phyloP scores from a whole-genome alignment of 2,797 vertebrate species.

The Onychomys leucogaster region DNA sequence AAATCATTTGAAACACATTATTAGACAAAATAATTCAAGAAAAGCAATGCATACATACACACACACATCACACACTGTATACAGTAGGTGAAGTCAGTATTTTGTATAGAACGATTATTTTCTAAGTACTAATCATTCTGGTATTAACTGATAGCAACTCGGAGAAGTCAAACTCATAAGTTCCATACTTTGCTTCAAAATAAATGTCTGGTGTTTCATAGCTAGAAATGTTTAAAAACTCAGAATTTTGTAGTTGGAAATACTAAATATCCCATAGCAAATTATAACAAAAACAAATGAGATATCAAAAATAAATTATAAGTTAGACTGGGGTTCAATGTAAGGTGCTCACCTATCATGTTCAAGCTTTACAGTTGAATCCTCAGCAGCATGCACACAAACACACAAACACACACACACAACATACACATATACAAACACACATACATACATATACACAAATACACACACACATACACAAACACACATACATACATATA shows the following conservation, averaged over 20 bases:
- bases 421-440: too few species aligned
- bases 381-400: neutral
- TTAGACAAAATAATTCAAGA: neutral
- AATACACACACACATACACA: too few species aligned
- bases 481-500: too few species aligned
- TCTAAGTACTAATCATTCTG: neutral
- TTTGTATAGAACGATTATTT: neutral
- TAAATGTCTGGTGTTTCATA: neutral
- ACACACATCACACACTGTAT: neutral
- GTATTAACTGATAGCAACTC: neutral
- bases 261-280: neutral
- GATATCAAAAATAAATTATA: neutral
- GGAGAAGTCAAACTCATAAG: neutral
- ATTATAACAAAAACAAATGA: neutral
- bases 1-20: neutral
- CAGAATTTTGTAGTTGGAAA: neutral
- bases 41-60: neutral
- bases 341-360: too few species aligned
- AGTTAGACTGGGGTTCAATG: neutral
- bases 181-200: neutral
- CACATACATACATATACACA: too few species aligned
- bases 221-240: neutral
- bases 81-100: neutral
- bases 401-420: too few species aligned
- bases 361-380: neutral